Percentiles rank a stretch among this genome's conserved stretches.
Conservation (phyloP, 1,140 invertebrate species). For the Dufourea novaeangliae region DNA sequence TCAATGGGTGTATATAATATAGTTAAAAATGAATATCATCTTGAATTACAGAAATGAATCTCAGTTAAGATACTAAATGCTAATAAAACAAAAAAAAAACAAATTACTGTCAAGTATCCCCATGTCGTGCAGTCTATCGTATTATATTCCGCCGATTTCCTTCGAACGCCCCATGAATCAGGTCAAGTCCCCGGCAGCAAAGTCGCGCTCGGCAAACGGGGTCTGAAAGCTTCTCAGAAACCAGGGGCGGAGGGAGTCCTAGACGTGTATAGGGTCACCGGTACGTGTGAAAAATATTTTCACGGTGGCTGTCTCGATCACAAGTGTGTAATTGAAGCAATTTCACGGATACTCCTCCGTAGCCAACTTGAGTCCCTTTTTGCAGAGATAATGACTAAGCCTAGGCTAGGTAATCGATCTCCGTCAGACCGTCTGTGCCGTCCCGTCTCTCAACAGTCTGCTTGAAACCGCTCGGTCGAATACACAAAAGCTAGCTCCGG, state of each 20-base stretch:
- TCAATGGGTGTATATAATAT: too few species aligned
- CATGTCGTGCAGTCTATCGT: too few species aligned
- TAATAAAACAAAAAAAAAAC: too few species aligned
- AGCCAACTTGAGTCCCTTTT: conserved; percentile 37
- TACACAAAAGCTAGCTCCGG: conserved; percentile 50
- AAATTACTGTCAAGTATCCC: too few species aligned
- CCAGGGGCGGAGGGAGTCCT: background rate
- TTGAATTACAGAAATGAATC: too few species aligned
- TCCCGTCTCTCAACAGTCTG: conserved; percentile 55
- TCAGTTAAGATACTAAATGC: too few species aligned
- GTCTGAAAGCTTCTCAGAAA: background rate
- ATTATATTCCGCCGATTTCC: too few species aligned
- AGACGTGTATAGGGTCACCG: background rate
- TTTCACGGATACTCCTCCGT: conserved; percentile 45
- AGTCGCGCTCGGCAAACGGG: background rate
- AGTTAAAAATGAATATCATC: too few species aligned
- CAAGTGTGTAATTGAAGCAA: conserved; percentile 57
- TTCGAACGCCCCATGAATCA: too few species aligned
- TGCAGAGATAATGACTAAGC: conserved; percentile 61
- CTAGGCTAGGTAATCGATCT: conserved; percentile 65
- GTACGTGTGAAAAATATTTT: conserved; percentile 23
- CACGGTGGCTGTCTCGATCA: background rate
- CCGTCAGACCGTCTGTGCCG: conserved; percentile 54
- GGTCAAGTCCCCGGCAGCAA: too few species aligned
- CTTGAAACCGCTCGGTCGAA: conserved; percentile 37